Percentiles rank a stretch among this genome's conserved stretches.
phyloP scores from a whole-genome alignment of 2,888 invertebrate species.

The Coenonympha glycerion region DNA sequence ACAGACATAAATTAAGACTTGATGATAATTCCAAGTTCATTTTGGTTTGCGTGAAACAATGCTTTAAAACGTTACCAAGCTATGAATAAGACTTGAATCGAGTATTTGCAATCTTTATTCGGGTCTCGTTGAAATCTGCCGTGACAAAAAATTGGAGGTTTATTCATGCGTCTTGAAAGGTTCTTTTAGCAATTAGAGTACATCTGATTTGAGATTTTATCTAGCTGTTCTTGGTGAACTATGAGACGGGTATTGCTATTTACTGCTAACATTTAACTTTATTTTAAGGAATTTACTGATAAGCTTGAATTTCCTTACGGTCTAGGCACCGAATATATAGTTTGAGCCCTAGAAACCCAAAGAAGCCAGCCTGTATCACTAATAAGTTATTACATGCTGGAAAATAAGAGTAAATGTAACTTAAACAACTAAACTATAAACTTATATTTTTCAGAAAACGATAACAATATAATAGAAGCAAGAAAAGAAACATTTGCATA shows the following conservation, averaged over 20 bases:
- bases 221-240: not conserved
- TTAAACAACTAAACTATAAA: no score
- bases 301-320: no score
- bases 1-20: constrained; percentile 10
- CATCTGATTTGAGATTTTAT: constrained; percentile 8
- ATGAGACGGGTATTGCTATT: not conserved
- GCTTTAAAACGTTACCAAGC: not conserved
- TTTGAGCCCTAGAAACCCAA: no score
- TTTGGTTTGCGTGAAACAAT: constrained; percentile 6
- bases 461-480: no score
- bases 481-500: no score
- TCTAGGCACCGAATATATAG: no score
- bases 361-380: no score
- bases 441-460: no score
- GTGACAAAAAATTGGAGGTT: constrained; percentile 5
- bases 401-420: no score
- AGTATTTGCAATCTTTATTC: not conserved
- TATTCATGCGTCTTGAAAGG: constrained; percentile 5
- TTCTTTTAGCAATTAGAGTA: constrained; percentile 1
- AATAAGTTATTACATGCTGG: no score
- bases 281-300: no score
- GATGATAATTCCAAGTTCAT: constrained; percentile 3
- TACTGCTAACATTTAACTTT: not conserved
- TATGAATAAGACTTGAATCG: not conserved
- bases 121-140: constrained; percentile 3